These are phyloP conservation scores for Spizella passerina DNA, from an alignment of 2,797 vertebrate species.

Conservation along the genomic window DNA sequence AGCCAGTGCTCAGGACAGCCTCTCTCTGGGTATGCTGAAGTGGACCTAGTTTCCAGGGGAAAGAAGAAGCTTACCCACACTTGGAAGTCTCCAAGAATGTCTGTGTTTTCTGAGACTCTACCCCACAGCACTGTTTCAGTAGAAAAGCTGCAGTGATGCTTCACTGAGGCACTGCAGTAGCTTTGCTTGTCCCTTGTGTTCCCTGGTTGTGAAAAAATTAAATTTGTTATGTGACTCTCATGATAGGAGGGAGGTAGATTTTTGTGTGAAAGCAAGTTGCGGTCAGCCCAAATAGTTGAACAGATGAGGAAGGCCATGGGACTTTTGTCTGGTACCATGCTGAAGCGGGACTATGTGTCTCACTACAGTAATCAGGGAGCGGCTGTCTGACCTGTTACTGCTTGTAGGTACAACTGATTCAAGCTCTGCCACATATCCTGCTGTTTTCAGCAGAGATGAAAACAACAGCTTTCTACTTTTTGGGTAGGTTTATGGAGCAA, in stretches of 20 bases:
- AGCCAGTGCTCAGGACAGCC: background rate
- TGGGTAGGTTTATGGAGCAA: rapidly evolving
- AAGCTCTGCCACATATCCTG: background rate
- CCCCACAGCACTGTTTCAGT: background rate
- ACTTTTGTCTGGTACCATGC: background rate
- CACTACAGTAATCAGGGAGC: rapidly evolving
- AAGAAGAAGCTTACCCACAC: background rate
- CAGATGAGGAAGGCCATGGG: background rate
- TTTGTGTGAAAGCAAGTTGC: background rate
- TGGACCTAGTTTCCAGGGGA: background rate
- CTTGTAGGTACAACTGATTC: background rate
- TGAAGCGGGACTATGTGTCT: background rate
- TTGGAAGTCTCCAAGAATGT: background rate
- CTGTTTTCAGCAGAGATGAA: background rate
- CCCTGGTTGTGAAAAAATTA: background rate
- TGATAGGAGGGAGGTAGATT: background rate
- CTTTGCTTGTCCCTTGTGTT: background rate
- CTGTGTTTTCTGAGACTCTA: background rate
- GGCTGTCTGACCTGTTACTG: background rate
- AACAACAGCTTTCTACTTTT: background rate
- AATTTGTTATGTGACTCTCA: background rate
- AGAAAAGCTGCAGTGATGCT: background rate
- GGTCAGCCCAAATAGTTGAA: background rate
- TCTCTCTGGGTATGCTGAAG: background rate
- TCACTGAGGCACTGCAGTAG: background rate